Conservation (phyloP, 2,113 vertebrate species). For the Chamaea fasciata region DNA sequence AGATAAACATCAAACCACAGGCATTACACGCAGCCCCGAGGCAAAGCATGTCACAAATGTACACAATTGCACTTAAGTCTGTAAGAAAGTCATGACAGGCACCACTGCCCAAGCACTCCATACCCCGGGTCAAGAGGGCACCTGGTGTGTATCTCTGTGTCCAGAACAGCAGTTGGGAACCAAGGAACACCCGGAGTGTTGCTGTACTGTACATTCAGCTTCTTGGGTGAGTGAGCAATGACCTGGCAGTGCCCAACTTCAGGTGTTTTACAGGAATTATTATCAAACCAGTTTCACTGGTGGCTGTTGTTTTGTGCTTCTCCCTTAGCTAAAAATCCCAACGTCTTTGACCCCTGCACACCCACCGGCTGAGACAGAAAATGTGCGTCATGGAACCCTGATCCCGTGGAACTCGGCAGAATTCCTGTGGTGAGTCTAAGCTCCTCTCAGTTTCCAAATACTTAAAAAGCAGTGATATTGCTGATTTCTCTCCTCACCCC, state of each 20-base stretch:
- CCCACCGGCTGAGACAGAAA: neutral
- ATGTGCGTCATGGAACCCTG: neutral
- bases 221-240: neutral
- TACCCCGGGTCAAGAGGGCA: neutral
- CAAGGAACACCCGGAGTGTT: neutral
- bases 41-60: slow-evolving; percentile 8
- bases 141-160: neutral
- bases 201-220: neutral
- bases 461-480: neutral
- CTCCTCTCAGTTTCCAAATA: neutral
- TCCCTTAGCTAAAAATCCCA: neutral
- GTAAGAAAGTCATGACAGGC: neutral
- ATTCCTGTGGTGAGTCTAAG: neutral
- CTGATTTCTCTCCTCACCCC: neutral
- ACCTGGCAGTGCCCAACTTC: neutral
- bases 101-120: neutral
- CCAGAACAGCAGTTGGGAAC: neutral
- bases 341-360: neutral
- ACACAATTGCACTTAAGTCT: slow-evolving; percentile 21
- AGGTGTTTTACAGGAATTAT: neutral
- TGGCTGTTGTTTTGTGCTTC: neutral
- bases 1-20: neutral
- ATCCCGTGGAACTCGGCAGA: neutral
- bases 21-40: neutral
- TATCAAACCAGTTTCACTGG: neutral